Conservation (phyloP, 2,888 invertebrate species). For the Chironomus riparius region DNA sequence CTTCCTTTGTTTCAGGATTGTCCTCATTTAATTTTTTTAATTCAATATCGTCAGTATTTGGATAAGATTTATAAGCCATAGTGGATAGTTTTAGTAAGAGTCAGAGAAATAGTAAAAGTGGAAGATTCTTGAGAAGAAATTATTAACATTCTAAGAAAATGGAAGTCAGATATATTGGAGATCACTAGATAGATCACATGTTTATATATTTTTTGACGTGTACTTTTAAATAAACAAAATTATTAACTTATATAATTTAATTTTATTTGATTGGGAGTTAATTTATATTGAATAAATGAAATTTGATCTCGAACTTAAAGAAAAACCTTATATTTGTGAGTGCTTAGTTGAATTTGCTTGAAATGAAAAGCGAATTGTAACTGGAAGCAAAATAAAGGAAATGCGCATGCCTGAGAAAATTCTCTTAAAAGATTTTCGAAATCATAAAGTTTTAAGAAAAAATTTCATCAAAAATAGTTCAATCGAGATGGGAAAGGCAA, state of each 20-base stretch:
- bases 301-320: background rate
- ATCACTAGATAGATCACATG: no score
- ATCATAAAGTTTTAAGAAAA: background rate
- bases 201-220: no score
- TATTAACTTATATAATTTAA: no score
- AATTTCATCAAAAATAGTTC: background rate
- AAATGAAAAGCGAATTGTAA: background rate
- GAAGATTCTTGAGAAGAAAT: background rate
- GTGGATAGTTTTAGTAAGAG: conserved; percentile 1
- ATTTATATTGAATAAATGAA: no score
- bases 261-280: no score
- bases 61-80: conserved; percentile 5
- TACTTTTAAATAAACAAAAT: no score
- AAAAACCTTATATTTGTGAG: background rate
- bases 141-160: background rate
- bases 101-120: background rate
- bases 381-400: background rate
- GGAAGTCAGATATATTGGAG: no score
- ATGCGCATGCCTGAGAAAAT: conserved; percentile 9
- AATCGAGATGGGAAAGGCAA: conserved; percentile 2
- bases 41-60: conserved; percentile 10
- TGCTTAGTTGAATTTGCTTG: background rate
- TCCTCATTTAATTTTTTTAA: background rate
- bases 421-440: conserved; percentile 12
- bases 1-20: background rate